phyloP scores from a whole-genome alignment of 2,797 vertebrate genomes.

The Crotalus adamanteus region DNA sequence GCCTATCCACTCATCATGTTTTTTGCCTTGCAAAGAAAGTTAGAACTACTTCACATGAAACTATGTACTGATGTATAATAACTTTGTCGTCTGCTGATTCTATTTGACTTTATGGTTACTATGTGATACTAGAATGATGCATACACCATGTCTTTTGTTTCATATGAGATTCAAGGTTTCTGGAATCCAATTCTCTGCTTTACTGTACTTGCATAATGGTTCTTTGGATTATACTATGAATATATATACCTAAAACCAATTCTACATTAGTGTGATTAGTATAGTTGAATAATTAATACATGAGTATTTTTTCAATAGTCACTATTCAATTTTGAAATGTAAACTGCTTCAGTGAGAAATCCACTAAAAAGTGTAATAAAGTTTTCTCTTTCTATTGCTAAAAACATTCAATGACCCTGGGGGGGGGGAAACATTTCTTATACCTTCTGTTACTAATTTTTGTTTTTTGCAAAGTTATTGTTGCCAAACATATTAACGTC shows the following conservation, averaged over 20 bases:
- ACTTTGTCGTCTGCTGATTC: neutral
- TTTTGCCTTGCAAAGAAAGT: slow-evolving; percentile 30
- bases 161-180: neutral
- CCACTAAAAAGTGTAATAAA: neutral
- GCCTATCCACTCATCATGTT: neutral
- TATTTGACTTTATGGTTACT: neutral
- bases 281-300: neutral
- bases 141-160: neutral
- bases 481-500: neutral
- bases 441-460: neutral
- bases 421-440: neutral
- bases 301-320: neutral
- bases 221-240: neutral
- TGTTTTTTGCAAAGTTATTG: neutral
- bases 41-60: slow-evolving; percentile 18
- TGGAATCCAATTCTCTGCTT: neutral
- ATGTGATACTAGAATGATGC: neutral
- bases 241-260: neutral
- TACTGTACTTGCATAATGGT: neutral
- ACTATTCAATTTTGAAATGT: neutral
- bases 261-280: neutral
- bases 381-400: neutral
- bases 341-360: neutral
- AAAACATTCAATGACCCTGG: neutral
- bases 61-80: slow-evolving; percentile 23